These are phyloP conservation scores for Acrocephalus arundinaceus DNA, from an alignment of 2,113 vertebrate species.

Conservation along the genomic window DNA sequence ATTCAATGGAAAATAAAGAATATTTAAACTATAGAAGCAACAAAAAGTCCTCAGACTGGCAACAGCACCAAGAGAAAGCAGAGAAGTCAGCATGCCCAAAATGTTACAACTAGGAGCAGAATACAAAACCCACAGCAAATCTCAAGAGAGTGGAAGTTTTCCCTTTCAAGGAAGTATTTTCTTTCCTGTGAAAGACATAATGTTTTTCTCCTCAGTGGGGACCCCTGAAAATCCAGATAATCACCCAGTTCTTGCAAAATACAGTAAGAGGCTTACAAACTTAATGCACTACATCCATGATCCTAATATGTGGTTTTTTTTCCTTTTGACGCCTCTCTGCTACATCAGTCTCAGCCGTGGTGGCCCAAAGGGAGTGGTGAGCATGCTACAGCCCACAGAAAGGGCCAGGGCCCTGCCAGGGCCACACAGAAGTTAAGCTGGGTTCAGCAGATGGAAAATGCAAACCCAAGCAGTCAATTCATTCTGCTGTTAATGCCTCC, in stretches of 20 bases:
- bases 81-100: not conserved
- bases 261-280: not conserved
- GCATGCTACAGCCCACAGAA: fast-evolving
- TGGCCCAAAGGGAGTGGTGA: not conserved
- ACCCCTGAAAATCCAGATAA: not conserved
- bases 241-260: not conserved
- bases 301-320: not conserved
- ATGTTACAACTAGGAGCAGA: not conserved
- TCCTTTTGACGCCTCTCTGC: not conserved
- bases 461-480: not conserved
- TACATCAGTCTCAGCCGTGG: fast-evolving
- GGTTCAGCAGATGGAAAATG: not conserved
- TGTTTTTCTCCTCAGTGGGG: not conserved
- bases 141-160: not conserved
- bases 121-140: not conserved
- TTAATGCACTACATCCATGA: not conserved
- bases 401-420: not conserved
- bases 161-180: not conserved
- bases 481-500: not conserved
- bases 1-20: slow-evolving; percentile 30
- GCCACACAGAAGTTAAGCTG: not conserved
- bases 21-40: not conserved
- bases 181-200: not conserved
- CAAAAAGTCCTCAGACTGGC: not conserved
- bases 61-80: not conserved